A percentile compares a stretch with the other conserved stretches of the same genome.
These are phyloP conservation scores for Coregonus sp. DNA, from an alignment of 2,797 vertebrate genomes.

Conservation along the genomic window DNA sequence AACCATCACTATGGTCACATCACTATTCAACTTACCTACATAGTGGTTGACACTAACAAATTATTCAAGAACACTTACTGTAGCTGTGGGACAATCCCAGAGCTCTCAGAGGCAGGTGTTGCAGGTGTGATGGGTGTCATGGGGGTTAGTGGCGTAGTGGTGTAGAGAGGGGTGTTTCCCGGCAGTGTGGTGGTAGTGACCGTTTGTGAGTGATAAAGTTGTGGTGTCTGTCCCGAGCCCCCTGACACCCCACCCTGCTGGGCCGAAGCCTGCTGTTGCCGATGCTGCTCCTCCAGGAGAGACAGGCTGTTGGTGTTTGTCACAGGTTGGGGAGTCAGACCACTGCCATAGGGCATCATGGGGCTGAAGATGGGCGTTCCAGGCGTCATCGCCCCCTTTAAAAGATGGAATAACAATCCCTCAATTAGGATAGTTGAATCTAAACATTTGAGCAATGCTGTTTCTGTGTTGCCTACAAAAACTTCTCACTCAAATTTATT, in stretches of 20 bases:
- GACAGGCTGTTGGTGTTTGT: conserved; percentile 93
- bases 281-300: conserved; percentile 93
- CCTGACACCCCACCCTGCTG: conserved; percentile 84
- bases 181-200: conserved; percentile 93
- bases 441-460: not conserved
- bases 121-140: conserved; percentile 97
- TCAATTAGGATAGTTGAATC: not conserved
- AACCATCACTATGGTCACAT: too few species aligned
- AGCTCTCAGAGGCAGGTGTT: conserved; percentile 95
- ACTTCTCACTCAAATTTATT: not conserved
- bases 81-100: conserved; percentile 95
- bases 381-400: conserved; percentile 93
- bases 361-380: conserved; percentile 93
- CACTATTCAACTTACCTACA: not conserved
- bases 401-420: not conserved
- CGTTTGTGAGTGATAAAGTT: conserved; percentile 94
- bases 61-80: conserved; percentile 80
- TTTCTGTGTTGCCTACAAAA: not conserved
- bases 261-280: conserved; percentile 81
- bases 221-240: conserved; percentile 88
- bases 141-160: conserved; percentile 83
- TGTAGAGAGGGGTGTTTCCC: conserved; percentile 90
- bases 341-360: conserved; percentile 98
- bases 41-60: not conserved
- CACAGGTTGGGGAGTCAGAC: conserved; percentile 94